phyloP scores from a whole-genome alignment of 2,797 vertebrate species.

The Cuculus canorus region DNA sequence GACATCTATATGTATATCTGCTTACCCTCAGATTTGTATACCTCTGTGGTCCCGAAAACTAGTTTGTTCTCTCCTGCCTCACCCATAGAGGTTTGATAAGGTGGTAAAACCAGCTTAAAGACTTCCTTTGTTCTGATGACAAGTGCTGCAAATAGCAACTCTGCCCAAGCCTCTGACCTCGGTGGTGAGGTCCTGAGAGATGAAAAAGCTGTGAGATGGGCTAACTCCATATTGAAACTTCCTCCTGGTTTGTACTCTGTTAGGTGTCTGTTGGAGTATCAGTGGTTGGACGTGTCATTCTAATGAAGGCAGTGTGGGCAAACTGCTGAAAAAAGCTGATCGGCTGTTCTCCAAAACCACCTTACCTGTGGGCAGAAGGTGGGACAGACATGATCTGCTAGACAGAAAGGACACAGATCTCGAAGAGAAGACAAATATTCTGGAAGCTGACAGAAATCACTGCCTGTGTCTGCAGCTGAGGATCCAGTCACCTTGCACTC shows the following conservation, averaged over 20 bases:
- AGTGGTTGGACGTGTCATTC: neutral
- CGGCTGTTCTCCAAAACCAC: neutral
- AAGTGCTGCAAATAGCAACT: neutral
- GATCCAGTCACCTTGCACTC: neutral
- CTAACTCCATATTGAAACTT: neutral
- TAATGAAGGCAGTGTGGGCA: neutral
- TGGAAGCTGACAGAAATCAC: conserved; percentile 13
- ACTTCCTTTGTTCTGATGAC: conserved; percentile 59
- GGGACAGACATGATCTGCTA: neutral
- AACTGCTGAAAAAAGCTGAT: neutral
- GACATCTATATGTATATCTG: conserved; percentile 60
- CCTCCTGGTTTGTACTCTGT: rapidly evolving
- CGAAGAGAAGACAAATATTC: neutral
- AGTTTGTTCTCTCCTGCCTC: conserved; percentile 59
- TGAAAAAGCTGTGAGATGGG: neutral
- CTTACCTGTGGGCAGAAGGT: neutral
- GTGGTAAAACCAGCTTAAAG: conserved; percentile 66
- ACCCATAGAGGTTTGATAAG: conserved; percentile 54
- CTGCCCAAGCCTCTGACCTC: conserved; percentile 45
- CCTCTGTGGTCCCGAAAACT: conserved; percentile 51
- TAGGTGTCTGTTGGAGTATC: neutral
- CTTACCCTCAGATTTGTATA: conserved; percentile 63
- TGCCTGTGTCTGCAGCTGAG: neutral
- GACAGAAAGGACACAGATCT: neutral
- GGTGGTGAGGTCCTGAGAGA: neutral